A percentile compares a stretch with the other conserved stretches of the same genome.
Evolutionary conservation across 92 coral and sea anemone species (phyloP).

Genomic region (Phymanthus crucifer): DNA sequence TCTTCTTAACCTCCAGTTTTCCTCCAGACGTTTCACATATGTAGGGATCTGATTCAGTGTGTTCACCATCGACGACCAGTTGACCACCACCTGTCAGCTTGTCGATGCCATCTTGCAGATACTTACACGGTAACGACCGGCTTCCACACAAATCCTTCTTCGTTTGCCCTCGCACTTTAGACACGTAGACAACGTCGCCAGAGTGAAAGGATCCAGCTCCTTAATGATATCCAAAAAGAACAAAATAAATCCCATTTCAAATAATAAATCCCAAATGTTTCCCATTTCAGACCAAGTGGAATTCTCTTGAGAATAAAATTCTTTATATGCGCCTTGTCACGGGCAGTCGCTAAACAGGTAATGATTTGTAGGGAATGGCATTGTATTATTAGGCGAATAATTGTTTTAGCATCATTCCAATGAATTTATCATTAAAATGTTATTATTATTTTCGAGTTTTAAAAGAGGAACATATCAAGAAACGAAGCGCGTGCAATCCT

Average conservation of each 20-base stretch:
- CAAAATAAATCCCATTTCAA: not conserved
- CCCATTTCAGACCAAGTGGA: too few species aligned
- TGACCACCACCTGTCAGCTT: slow-evolving; percentile 22
- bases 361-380: too few species aligned
- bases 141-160: not conserved
- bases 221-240: not conserved
- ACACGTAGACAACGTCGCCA: not conserved
- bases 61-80: slow-evolving; percentile 18
- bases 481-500: too few species aligned
- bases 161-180: not conserved
- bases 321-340: too few species aligned
- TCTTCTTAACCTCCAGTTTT: not conserved
- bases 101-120: slow-evolving; percentile 13
- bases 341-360: too few species aligned
- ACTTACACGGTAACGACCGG: slow-evolving; percentile 9
- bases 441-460: too few species aligned
- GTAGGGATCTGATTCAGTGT: slow-evolving; percentile 11
- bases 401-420: too few species aligned
- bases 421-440: too few species aligned
- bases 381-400: too few species aligned
- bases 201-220: not conserved
- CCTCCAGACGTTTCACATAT: slow-evolving; percentile 8
- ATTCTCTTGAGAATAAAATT: too few species aligned
- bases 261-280: too few species aligned
- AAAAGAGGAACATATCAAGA: too few species aligned